phyloP scores from a whole-genome alignment of 30 jellyfish, hydroid and myxozoan species.

The Catostylus mosaicus region DNA sequence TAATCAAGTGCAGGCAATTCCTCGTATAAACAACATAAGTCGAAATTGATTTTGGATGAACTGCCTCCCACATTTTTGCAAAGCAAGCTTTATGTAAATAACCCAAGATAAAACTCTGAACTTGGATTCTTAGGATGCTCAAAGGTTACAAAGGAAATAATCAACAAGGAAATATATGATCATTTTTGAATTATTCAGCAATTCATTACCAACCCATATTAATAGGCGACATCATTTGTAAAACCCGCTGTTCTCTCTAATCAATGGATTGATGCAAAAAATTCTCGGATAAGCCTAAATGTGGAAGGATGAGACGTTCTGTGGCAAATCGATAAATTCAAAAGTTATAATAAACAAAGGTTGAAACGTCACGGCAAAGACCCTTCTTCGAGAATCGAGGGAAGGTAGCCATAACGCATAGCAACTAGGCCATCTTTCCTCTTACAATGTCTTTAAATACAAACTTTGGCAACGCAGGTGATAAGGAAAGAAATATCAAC shows the following conservation, averaged over 20 bases:
- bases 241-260: neutral
- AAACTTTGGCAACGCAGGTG: neutral
- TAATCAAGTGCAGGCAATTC: neutral
- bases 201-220: neutral
- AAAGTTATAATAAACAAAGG: neutral
- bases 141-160: too few species aligned
- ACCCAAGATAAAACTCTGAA: too few species aligned
- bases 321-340: neutral
- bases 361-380: neutral
- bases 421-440: slow-evolving; percentile 4
- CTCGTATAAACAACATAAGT: neutral
- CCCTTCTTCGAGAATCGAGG: neutral
- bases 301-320: neutral
- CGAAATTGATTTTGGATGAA: neutral
- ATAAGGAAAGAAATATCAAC: neutral
- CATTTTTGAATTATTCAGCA: neutral
- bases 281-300: neutral
- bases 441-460: neutral
- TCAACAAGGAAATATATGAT: neutral
- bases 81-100: neutral
- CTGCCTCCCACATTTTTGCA: neutral
- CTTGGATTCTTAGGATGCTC: too few species aligned
- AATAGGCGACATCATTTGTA: neutral
- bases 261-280: neutral
- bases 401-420: neutral